phyloP scores from a whole-genome alignment of 2,113 vertebrate genomes.

The Rhinogobius similis region DNA sequence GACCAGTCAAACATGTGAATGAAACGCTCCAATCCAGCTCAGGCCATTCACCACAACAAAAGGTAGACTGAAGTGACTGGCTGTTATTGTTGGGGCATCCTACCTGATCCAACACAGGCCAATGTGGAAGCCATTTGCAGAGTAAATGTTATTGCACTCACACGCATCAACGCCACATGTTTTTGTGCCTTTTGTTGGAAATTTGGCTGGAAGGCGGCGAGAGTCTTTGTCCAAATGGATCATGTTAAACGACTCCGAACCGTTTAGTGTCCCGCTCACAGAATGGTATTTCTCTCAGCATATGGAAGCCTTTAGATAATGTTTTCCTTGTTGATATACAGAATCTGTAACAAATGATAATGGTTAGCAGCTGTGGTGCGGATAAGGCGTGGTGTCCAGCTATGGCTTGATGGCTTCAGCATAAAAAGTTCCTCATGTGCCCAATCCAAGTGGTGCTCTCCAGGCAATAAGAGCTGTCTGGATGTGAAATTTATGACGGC shows the following conservation, averaged over 20 bases:
- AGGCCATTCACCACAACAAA: conserved; percentile 35
- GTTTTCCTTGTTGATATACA: conserved; percentile 87
- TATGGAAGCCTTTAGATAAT: conserved; percentile 90
- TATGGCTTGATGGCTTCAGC: conserved; percentile 62
- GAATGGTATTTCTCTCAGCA: conserved; percentile 85
- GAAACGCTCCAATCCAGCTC: conserved; percentile 21
- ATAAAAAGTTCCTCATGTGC: conserved; percentile 42
- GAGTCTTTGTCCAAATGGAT: conserved; percentile 85
- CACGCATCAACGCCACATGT: conserved; percentile 78
- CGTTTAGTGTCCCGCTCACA: conserved; percentile 87
- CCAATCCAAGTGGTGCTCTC: conserved; percentile 13
- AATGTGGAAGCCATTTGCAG: conserved; percentile 80
- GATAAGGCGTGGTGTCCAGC: conserved; percentile 60
- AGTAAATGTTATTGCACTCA: conserved; percentile 88
- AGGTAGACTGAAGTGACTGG: conserved; percentile 39
- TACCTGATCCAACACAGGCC: conserved; percentile 59
- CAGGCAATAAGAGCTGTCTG: conserved; percentile 35
- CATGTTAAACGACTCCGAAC: conserved; percentile 90
- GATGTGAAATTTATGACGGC: conserved; percentile 44
- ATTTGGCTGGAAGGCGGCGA: conserved; percentile 62
- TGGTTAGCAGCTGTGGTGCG: conserved; percentile 88
- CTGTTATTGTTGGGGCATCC: conserved; percentile 53
- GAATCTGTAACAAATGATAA: conserved; percentile 93
- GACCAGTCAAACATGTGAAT: conserved; percentile 7
- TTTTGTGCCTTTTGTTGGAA: conserved; percentile 54